These are phyloP conservation scores for Pionites leucogaster DNA, from an alignment of 2,113 vertebrate species.

Conservation along the genomic window DNA sequence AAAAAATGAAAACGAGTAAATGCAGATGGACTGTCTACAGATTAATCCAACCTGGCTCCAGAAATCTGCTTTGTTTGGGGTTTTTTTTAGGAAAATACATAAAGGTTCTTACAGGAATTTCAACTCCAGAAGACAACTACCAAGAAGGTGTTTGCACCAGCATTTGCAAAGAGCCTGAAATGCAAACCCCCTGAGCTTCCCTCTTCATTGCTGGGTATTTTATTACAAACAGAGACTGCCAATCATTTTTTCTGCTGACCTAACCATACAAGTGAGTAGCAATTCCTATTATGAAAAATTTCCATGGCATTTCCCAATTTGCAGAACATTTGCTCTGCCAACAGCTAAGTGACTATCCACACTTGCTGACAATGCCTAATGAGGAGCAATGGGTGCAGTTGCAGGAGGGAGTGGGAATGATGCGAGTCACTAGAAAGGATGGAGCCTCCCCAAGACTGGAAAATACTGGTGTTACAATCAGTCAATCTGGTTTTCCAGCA, in stretches of 20 bases:
- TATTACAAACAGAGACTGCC: not conserved
- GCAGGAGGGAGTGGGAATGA: not conserved
- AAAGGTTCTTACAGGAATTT: not conserved
- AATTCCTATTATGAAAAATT: not conserved
- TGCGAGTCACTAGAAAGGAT: not conserved
- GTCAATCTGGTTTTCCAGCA: not conserved
- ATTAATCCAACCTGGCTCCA: not conserved
- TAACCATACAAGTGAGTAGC: not conserved
- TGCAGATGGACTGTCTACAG: not conserved
- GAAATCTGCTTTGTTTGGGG: not conserved
- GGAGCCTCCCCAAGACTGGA: not conserved
- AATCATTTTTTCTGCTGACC: conserved; percentile 11
- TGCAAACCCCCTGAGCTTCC: not conserved
- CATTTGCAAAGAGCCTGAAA: not conserved
- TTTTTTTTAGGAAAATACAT: not conserved
- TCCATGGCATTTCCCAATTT: conserved; percentile 7
- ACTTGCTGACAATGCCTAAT: conserved; percentile 21
- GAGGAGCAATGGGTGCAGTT: conserved; percentile 2
- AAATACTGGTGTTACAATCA: not conserved
- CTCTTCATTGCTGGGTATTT: not conserved
- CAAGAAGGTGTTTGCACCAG: not conserved
- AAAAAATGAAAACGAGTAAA: not conserved
- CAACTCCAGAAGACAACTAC: not conserved
- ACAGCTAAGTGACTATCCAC: not conserved
- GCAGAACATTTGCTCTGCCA: conserved; percentile 23